These are phyloP conservation scores for Pediacus dermestoides DNA, from an alignment of 2,888 invertebrate genomes.

Conservation along the genomic window DNA sequence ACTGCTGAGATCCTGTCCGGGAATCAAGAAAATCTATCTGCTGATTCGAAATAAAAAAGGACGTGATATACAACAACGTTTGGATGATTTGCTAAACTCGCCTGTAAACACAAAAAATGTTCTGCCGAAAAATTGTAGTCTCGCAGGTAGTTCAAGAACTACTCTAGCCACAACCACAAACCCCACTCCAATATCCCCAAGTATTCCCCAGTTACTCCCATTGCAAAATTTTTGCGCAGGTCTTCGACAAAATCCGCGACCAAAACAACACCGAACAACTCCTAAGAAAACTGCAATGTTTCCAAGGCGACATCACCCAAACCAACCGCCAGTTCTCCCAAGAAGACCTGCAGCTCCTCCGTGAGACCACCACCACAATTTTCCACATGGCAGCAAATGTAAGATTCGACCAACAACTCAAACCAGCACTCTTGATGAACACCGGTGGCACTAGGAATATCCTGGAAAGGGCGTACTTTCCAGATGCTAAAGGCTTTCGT, in stretches of 20 bases:
- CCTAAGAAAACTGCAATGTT: conserved; percentile 54
- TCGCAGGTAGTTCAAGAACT: too few relatives aligned
- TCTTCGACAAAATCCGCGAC: conserved; percentile 41
- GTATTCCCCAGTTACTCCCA: too few relatives aligned
- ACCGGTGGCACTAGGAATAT: conserved; percentile 49
- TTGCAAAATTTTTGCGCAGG: too few relatives aligned
- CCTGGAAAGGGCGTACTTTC: conserved; percentile 39
- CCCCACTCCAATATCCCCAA: too few relatives aligned
- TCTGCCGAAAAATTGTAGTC: too few relatives aligned
- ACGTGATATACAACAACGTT: conserved; percentile 57
- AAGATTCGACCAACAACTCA: conserved; percentile 64
- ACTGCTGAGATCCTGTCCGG: conserved; percentile 66
- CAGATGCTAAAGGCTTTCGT: conserved; percentile 56
- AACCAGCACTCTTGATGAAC: conserved; percentile 62
- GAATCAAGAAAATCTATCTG: conserved; percentile 64
- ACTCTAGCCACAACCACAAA: too few relatives aligned
- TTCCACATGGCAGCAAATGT: conserved; percentile 75
- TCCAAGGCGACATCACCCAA: conserved; percentile 53
- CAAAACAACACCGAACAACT: conserved; percentile 31
- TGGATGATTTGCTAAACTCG: conserved; percentile 57
- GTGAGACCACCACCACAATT: conserved; percentile 57
- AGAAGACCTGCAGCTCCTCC: conserved; percentile 50
- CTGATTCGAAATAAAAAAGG: conserved; percentile 72
- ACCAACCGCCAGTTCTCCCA: conserved; percentile 49
- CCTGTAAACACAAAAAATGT: too few relatives aligned